Conservation (phyloP, 2,797 vertebrate genomes). For the Prionace glauca region DNA sequence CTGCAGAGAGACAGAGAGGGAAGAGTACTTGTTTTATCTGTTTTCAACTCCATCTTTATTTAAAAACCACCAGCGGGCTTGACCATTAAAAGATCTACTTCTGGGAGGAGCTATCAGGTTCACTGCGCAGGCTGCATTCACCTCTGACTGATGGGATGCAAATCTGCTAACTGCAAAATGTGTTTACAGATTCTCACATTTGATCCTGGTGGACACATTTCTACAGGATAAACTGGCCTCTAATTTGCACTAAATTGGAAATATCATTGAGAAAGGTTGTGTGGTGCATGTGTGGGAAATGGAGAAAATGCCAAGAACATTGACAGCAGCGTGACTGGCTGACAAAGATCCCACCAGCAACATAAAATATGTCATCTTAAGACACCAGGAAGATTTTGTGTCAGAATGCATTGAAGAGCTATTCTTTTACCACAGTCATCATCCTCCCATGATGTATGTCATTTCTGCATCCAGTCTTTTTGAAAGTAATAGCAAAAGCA, state of each 20-base stretch:
- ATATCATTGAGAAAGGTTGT: not conserved
- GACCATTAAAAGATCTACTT: not conserved
- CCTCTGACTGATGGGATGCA: not conserved
- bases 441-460: not conserved
- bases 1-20: not conserved
- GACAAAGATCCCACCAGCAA: not conserved
- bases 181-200: not conserved
- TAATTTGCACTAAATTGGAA: not conserved
- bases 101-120: not conserved
- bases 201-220: not conserved
- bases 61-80: not conserved
- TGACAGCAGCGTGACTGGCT: not conserved
- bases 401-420: not conserved
- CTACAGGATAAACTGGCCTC: not conserved
- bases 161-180: not conserved
- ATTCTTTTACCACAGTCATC: not conserved
- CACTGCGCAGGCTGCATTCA: not conserved
- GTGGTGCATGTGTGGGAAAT: not conserved
- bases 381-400: not conserved
- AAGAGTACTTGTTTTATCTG: not conserved
- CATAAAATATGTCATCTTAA: not conserved
- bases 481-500: not conserved
- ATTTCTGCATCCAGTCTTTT: not conserved
- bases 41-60: not conserved
- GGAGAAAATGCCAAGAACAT: not conserved